Evolutionary conservation across 2,113 vertebrate genomes (phyloP), one percentile per base, ranked within the genome.

Genomic region (Aythya baeri): DNA sequence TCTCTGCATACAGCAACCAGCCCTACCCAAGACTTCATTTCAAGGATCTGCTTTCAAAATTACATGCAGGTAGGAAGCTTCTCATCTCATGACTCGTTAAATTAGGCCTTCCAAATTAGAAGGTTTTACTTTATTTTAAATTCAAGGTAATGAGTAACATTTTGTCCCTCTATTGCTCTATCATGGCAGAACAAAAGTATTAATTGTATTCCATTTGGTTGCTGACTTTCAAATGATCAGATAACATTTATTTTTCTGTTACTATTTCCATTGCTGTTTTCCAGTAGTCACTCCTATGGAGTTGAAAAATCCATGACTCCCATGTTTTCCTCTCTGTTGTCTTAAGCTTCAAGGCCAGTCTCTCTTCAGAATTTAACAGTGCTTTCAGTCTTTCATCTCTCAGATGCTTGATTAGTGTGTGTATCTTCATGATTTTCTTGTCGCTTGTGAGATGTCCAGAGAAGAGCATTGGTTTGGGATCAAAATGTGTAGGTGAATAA

Each of bases 401-500:
- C 22, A 17, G 16, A 32, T 23, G 12, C 34, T 29, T 72, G 74
- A n/a, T 89, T 61, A 15, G 36, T 86, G 23, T 61, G 34, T 65
- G 32, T 34, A 14, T 70, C 81, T 54, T 65, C 22, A 21, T 71
- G 9, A 68, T 36, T 84, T 88, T n/a, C 73, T 50, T 44, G 17
- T 41, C 55, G 32, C 29, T 92, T 76, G 44, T 54, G 41, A 77
- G 58, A 11, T 70, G 84, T 83, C 62, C 84, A 36, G 26, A 70
- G 59, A 80, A 75, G 63, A 89, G 49, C 34, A 4, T 17, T 85
- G 58, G 6, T 34, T 88, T 92, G 38, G 34, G 32, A 70, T 95
- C 49, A 92, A 87, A 85, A 85, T 83, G 62, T 50, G n/a, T 85
- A 62, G 67, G 34, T 66, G 72, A 83, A 83, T 89, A 91, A 85